A percentile compares a stretch with the other conserved stretches of the same genome.
Evolutionary conservation across 2,797 vertebrate genomes (phyloP).

Genomic region (Gallinago stenura): DNA sequence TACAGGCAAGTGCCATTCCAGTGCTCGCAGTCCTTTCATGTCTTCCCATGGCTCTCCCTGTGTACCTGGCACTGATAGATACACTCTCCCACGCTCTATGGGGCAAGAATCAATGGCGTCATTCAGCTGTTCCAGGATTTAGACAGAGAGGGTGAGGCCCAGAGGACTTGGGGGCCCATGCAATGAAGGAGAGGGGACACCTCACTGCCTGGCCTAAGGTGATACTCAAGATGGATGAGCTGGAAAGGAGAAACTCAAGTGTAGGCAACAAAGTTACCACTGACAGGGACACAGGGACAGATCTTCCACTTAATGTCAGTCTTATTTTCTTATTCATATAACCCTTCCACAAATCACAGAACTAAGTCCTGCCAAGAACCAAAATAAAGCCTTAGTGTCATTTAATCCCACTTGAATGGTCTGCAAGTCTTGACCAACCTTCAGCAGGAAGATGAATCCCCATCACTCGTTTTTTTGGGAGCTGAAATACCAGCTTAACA

Average conservation of each 20-base stretch:
- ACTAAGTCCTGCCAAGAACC: background rate
- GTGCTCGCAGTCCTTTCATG: background rate
- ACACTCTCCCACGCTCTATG: accelerated
- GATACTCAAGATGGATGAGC: background rate
- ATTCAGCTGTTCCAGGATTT: background rate
- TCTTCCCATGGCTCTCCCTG: background rate
- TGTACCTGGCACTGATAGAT: background rate
- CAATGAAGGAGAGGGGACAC: background rate
- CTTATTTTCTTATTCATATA: background rate
- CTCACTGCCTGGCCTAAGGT: background rate
- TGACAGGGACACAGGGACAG: background rate
- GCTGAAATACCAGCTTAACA: background rate
- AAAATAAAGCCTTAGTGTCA: background rate
- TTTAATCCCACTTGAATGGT: background rate
- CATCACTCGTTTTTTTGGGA: background rate
- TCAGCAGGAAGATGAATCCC: background rate
- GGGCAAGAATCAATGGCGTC: accelerated
- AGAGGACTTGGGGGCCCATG: background rate
- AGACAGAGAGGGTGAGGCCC: background rate
- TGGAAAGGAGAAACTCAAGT: background rate
- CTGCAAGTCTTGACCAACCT: background rate
- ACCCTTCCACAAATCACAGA: background rate
- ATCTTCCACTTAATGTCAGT: background rate
- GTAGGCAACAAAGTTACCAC: background rate
- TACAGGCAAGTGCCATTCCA: background rate